These are phyloP conservation scores for Trinorchestia longiramus DNA, from an alignment of 1,140 invertebrate species.

Conservation along the genomic window DNA sequence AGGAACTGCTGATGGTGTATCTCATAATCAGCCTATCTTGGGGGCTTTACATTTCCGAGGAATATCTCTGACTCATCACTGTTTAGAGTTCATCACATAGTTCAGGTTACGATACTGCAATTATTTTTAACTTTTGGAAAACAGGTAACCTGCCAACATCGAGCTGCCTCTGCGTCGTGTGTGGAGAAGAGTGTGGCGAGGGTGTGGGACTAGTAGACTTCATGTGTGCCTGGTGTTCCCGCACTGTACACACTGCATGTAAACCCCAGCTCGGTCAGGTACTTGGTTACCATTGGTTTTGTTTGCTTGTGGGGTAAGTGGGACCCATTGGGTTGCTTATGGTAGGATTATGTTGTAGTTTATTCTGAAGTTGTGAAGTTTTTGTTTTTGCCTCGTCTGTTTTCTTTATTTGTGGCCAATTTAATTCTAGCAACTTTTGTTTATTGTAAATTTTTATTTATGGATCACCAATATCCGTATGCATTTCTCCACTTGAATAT, in stretches of 20 bases:
- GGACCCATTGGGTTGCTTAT: not conserved
- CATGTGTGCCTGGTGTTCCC: conserved; percentile 30
- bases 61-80: too few species aligned
- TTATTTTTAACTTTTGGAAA: not conserved
- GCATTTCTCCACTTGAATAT: too few species aligned
- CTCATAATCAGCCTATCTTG: too few species aligned
- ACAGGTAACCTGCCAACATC: not conserved
- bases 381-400: not conserved
- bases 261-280: not conserved
- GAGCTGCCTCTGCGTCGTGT: conserved; percentile 55
- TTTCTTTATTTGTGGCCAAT: not conserved
- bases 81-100: not conserved
- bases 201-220: conserved; percentile 11
- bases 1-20: too few species aligned
- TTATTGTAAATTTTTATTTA: too few species aligned
- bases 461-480: too few species aligned
- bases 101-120: not conserved
- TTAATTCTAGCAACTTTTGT: not conserved
- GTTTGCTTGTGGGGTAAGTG: not conserved
- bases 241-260: conserved; percentile 4
- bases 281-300: not conserved
- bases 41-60: too few species aligned
- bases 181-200: conserved; percentile 56
- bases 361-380: not conserved
- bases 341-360: not conserved